phyloP scores from a whole-genome alignment of 2,888 invertebrate genomes.

The Molorchus minor region DNA sequence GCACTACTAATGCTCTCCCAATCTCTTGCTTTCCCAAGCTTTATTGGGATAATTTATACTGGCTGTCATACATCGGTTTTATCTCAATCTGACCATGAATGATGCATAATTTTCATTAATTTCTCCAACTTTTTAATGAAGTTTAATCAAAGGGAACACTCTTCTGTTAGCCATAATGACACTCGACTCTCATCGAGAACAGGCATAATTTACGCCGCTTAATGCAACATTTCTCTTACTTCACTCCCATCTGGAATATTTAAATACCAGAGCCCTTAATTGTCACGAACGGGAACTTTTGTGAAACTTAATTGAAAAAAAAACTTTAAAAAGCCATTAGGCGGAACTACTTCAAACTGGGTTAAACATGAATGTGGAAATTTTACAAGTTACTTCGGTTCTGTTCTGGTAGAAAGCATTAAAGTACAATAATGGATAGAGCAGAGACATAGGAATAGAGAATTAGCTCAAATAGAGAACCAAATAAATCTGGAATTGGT shows the following conservation, averaged over 20 bases:
- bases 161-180: not conserved
- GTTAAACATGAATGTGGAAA: conserved; percentile 38
- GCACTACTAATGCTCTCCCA: too few relatives aligned
- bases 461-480: conserved; percentile 10
- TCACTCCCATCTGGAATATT: not conserved
- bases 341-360: conserved; percentile 36
- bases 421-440: conserved; percentile 38
- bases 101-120: too few relatives aligned
- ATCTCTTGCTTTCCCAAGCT: too few relatives aligned
- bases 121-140: too few relatives aligned
- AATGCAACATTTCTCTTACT: not conserved
- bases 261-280: conserved; percentile 4
- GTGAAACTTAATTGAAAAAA: conserved; percentile 20
- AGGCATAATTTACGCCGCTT: not conserved
- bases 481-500: conserved; percentile 16
- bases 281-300: conserved; percentile 19
- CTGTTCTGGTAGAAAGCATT: conserved; percentile 29
- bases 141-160: too few relatives aligned
- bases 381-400: conserved; percentile 35
- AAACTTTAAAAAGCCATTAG: conserved; percentile 35
- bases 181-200: not conserved
- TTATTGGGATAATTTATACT: too few relatives aligned
- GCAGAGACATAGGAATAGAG: conserved; percentile 16
- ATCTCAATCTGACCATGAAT: too few relatives aligned
- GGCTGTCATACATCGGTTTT: too few relatives aligned